Conservation (phyloP, 1,140 invertebrate species). For the Drosophila nikananu region DNA sequence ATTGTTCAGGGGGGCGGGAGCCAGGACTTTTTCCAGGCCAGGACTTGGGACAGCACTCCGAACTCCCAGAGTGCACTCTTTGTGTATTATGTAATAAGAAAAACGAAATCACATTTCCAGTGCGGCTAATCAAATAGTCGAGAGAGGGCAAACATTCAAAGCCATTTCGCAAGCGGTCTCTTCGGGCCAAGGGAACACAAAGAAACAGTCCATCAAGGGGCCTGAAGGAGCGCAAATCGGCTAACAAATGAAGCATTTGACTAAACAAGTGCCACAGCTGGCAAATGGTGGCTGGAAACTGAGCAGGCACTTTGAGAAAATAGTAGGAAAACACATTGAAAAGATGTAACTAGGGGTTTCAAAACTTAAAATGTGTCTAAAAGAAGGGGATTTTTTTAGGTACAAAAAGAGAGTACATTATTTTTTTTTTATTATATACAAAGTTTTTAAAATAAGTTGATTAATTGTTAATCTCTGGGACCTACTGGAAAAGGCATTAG, state of each 20-base stretch:
- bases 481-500: no score
- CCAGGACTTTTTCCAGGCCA: neutral
- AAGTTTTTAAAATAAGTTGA: no score
- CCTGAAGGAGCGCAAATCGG: constrained; percentile 52
- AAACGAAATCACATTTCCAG: constrained; percentile 53
- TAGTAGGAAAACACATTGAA: neutral
- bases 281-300: constrained; percentile 11
- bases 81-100: constrained; percentile 69
- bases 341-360: neutral
- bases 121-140: constrained; percentile 67
- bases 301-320: constrained; percentile 7
- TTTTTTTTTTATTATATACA: no score
- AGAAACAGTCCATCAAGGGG: constrained; percentile 3
- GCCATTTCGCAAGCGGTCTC: constrained; percentile 41
- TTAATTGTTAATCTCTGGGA: no score
- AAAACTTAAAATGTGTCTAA: neutral
- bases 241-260: constrained; percentile 67
- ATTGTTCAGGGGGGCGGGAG: neutral
- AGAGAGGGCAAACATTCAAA: constrained; percentile 53
- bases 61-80: constrained; percentile 19
- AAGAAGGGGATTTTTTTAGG: no score
- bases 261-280: constrained; percentile 62
- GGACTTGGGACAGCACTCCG: neutral
- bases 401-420: neutral
- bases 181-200: constrained; percentile 23